Conservation (phyloP, 2,888 invertebrate genomes). For the Coecobrya sp. region DNA sequence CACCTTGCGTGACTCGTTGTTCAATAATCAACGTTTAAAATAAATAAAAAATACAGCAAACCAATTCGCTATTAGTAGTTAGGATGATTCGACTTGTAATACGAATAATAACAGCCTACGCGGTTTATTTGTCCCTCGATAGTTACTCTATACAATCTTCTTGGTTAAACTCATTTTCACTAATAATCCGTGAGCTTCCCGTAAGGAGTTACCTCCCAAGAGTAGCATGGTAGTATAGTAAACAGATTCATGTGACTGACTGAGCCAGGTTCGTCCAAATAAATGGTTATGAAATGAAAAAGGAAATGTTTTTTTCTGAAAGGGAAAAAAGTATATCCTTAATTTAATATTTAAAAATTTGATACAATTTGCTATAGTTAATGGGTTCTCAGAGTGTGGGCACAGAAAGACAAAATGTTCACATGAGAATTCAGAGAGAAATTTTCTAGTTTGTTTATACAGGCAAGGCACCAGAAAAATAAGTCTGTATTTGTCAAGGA, state of each 20-base stretch:
- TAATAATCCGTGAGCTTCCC: constrained; percentile 35
- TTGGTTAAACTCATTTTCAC: constrained; percentile 11
- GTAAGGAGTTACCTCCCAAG: constrained; percentile 50
- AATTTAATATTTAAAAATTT: constrained; percentile 48
- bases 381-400: constrained; percentile 43
- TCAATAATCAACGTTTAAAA: neutral
- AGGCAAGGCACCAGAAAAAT: constrained; percentile 57
- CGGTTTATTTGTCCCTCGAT: constrained; percentile 4
- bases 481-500: constrained; percentile 16
- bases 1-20: constrained; percentile 40
- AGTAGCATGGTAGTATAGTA: neutral
- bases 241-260: neutral
- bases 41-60: neutral
- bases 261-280: neutral
- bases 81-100: neutral
- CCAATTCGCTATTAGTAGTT: neutral
- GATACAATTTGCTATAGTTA: constrained; percentile 17
- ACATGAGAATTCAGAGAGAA: constrained; percentile 24
- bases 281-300: neutral
- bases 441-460: constrained; percentile 67
- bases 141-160: neutral
- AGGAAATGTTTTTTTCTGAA: neutral
- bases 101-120: neutral
- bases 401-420: constrained; percentile 34
- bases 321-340: neutral